Percentiles rank a stretch among this genome's conserved stretches.
These are phyloP conservation scores for Drosophila nigrodunni DNA, from an alignment of 1,140 invertebrate species.

Conservation along the genomic window DNA sequence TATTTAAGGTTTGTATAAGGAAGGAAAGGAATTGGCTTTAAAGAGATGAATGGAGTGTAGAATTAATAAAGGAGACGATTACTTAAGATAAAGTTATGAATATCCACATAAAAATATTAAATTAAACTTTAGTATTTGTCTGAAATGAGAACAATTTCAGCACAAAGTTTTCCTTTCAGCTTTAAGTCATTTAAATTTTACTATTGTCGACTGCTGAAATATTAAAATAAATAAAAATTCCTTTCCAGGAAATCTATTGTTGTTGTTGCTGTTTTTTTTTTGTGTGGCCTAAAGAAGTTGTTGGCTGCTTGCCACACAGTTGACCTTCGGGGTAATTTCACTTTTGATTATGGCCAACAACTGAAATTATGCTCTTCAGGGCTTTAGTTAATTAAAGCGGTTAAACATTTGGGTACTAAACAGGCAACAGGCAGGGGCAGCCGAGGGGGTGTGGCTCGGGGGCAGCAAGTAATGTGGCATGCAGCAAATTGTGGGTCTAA, in stretches of 20 bases:
- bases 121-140: too few species aligned
- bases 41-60: background rate
- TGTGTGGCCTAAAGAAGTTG: slow-evolving; percentile 34
- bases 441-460: background rate
- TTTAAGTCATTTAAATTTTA: too few species aligned
- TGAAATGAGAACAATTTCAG: too few species aligned
- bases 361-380: slow-evolving; percentile 51
- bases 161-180: too few species aligned
- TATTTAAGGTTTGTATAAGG: background rate
- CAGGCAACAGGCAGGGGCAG: background rate
- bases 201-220: too few species aligned
- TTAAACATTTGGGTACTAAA: slow-evolving; percentile 15
- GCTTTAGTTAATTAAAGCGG: slow-evolving; percentile 64
- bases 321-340: slow-evolving; percentile 54
- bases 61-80: background rate
- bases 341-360: slow-evolving; percentile 54
- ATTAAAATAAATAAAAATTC: background rate
- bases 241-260: slow-evolving; percentile 6
- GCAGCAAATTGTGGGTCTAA: slow-evolving; percentile 61
- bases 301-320: slow-evolving; percentile 17
- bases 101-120: too few species aligned
- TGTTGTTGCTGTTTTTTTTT: slow-evolving; percentile 1
- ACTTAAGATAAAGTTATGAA: too few species aligned
- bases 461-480: slow-evolving; percentile 2
- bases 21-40: background rate